phyloP scores from a whole-genome alignment of 2,888 invertebrate species.

The Drosophila paramelanica region DNA sequence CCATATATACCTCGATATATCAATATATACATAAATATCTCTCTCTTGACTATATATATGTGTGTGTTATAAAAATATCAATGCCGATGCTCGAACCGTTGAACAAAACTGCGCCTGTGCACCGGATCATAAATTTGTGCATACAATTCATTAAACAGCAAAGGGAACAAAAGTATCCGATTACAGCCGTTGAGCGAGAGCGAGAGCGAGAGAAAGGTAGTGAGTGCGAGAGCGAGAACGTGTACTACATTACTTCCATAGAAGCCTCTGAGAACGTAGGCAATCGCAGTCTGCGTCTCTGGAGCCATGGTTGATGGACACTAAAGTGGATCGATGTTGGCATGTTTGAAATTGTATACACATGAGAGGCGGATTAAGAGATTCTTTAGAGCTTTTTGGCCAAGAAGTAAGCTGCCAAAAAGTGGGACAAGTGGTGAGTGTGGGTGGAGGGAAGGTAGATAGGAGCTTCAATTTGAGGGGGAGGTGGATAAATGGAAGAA shows the following conservation, averaged over 20 bases:
- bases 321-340: slow-evolving; percentile 75
- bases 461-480: neutral
- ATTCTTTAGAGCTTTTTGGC: slow-evolving; percentile 48
- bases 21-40: neutral
- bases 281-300: slow-evolving; percentile 12
- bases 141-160: slow-evolving; percentile 81
- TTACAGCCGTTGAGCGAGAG: slow-evolving; percentile 45
- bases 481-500: neutral
- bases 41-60: neutral
- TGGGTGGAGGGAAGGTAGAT: neutral
- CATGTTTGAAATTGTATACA: slow-evolving; percentile 79
- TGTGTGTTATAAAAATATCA: slow-evolving; percentile 22
- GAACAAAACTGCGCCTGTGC: slow-evolving; percentile 80
- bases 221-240: slow-evolving; percentile 4
- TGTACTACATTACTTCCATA: slow-evolving; percentile 58
- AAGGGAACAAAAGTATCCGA: slow-evolving; percentile 79
- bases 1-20: slow-evolving; percentile 8
- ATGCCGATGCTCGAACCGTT: slow-evolving; percentile 49
- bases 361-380: slow-evolving; percentile 76
- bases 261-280: slow-evolving; percentile 41
- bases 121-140: slow-evolving; percentile 82
- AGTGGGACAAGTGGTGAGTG: slow-evolving; percentile 1
- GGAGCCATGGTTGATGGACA: slow-evolving; percentile 72
- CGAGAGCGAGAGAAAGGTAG: slow-evolving; percentile 7
- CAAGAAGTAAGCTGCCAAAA: slow-evolving; percentile 47